Conservation (phyloP, 2,888 invertebrate species). For the Pharmacophagus antenor region DNA sequence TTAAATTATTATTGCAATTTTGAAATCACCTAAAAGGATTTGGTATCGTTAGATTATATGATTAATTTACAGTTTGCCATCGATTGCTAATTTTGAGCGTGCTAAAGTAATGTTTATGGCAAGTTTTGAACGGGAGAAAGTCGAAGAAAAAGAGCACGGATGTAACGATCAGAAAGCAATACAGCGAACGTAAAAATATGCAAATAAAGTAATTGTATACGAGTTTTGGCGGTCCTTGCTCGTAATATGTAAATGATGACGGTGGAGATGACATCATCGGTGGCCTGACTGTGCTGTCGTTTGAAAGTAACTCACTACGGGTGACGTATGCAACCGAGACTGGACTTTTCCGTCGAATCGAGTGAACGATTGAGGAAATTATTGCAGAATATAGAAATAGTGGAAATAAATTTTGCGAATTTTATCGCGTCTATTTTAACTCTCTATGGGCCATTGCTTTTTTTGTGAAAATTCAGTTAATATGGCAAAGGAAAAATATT, state of each 20-base stretch:
- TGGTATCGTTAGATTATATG: no score
- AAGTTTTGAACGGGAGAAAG: constrained; percentile 23
- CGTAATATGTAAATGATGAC: constrained; percentile 36
- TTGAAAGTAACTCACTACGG: constrained; percentile 29
- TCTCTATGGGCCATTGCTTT: no score
- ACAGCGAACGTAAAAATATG: constrained; percentile 16
- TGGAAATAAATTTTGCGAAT: not conserved
- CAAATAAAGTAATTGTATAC: constrained; percentile 34
- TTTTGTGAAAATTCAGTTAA: no score
- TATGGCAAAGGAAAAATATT: no score
- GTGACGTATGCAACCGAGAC: constrained; percentile 29
- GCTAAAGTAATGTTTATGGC: not conserved
- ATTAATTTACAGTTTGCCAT: no score
- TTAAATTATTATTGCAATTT: no score
- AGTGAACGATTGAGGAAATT: constrained; percentile 1
- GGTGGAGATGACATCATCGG: constrained; percentile 48
- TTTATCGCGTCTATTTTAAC: no score
- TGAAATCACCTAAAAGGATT: no score
- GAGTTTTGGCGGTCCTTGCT: constrained; percentile 31
- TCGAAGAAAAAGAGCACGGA: constrained; percentile 17
- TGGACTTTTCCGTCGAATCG: constrained; percentile 21
- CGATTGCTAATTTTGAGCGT: not conserved
- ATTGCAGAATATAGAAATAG: not conserved
- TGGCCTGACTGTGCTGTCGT: constrained; percentile 32
- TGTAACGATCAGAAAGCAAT: constrained; percentile 11